Percentiles rank a stretch among this genome's conserved stretches.
phyloP scores from a whole-genome alignment of 2,888 invertebrate genomes.

The Brenthis ino region DNA sequence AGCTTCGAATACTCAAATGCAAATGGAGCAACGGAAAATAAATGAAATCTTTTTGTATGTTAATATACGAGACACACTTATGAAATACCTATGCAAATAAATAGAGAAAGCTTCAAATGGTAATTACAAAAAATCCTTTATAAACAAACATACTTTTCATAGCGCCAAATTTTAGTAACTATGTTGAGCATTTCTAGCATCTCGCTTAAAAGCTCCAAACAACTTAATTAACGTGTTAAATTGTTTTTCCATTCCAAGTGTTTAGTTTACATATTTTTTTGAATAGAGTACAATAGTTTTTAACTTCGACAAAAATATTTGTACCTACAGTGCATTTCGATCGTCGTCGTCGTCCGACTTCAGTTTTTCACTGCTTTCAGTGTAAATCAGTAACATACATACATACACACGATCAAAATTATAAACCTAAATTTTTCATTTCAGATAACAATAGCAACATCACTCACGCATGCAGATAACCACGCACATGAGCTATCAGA shows the following conservation, averaged over 20 bases:
- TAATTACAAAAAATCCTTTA: neutral
- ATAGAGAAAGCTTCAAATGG: conserved; percentile 17
- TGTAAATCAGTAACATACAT: neutral
- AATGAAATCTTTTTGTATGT: conserved; percentile 29
- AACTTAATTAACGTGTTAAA: too few relatives aligned
- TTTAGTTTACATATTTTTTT: too few relatives aligned
- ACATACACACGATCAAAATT: neutral
- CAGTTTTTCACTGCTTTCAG: too few relatives aligned
- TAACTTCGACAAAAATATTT: too few relatives aligned
- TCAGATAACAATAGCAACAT: conserved; percentile 63
- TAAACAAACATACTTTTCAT: neutral
- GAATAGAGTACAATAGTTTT: too few relatives aligned
- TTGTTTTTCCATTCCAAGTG: too few relatives aligned
- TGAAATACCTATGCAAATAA: conserved; percentile 25
- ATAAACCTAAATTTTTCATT: conserved; percentile 42
- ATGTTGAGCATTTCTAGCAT: too few relatives aligned
- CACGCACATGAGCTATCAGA: conserved; percentile 45
- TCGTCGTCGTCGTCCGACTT: too few relatives aligned
- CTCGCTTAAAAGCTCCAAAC: too few relatives aligned
- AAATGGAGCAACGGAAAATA: conserved; percentile 28
- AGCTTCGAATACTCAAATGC: conserved; percentile 33
- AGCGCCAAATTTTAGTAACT: neutral
- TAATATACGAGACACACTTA: conserved; percentile 19
- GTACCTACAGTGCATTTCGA: too few relatives aligned
- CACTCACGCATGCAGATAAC: conserved; percentile 49